Evolutionary conservation across 2,797 vertebrate species (phyloP), one percentile per base, ranked within the genome.

Genomic region (Mycteria americana): DNA sequence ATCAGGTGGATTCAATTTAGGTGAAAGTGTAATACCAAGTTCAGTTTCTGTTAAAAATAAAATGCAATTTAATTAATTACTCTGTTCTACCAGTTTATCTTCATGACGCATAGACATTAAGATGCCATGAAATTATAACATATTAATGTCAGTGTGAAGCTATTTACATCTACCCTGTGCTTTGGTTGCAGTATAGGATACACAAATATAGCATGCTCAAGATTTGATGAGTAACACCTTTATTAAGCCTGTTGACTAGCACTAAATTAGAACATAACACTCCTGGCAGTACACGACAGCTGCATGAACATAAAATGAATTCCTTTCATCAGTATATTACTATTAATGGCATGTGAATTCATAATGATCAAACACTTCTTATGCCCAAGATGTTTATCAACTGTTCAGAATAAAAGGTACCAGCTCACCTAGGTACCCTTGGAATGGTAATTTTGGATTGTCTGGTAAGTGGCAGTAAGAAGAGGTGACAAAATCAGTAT

Each of bases 341-440:
- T 76, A 88, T 93, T 94, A 93, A 96, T 97, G 70, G 12, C 62
- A 33, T n/a, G 48, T 93, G 92, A 94, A 94, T 96, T 96, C 77
- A 85, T 95, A 92, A 97, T 94, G 81, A 78, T 77, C 86, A 46
- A 95, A 54, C n/a, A 62, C 11, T 79, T 95, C 51, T 76, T 80
- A 78, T 82, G 35, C 24, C 51, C 83, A 74, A 93, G 54, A 41
- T 74, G 94, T 95, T 97, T 95, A 79, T 95, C 92, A 96, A 2
- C 64, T 85, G 33, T 59, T 79, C 84, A 64, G 85, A 85, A 88
- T 59, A 91, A 92, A 95, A 90, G 16, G 5, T 84, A 48, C 37
- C 48, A 62, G 62, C 31, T 78, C 30, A 73, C 92, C 0, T 4
- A 87, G 51, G 19, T 73, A 81, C n/a, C 7, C 45, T 48, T 80